phyloP scores from a whole-genome alignment of 2,888 invertebrate species.

The Amorpha juglandis region DNA sequence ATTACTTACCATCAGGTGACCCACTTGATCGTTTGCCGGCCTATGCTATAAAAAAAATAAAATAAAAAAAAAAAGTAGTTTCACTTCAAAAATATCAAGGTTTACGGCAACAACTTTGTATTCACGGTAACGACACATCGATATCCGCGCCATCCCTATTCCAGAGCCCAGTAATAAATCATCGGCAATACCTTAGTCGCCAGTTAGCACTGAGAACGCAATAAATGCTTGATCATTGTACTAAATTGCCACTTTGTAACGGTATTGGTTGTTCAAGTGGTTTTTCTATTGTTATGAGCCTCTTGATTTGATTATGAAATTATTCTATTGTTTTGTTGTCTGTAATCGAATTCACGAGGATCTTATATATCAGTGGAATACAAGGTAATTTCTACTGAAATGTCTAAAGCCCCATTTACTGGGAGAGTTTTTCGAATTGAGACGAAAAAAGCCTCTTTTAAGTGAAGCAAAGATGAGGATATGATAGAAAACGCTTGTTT shows the following conservation, averaged over 20 bases:
- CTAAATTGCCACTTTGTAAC: constrained; percentile 23
- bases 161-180: not conserved
- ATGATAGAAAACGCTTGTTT: too few relatives aligned
- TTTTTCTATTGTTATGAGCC: constrained; percentile 10
- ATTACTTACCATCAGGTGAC: too few relatives aligned
- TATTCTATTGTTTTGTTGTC: not conserved
- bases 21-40: too few relatives aligned
- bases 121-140: not conserved
- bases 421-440: not conserved
- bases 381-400: too few relatives aligned
- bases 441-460: too few relatives aligned
- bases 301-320: constrained; percentile 6
- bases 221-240: constrained; percentile 20
- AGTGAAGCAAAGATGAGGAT: too few relatives aligned
- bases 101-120: too few relatives aligned
- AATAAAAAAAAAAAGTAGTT: too few relatives aligned
- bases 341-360: not conserved
- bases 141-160: not conserved
- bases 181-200: constrained; percentile 12
- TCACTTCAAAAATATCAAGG: too few relatives aligned
- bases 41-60: too few relatives aligned
- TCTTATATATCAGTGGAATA: not conserved
- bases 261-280: constrained; percentile 10
- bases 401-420: too few relatives aligned
- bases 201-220: constrained; percentile 19